Base-by-base conservation (phyloP, 2,113 vertebrate genomes). In the Ranitomeya imitator region DNA sequence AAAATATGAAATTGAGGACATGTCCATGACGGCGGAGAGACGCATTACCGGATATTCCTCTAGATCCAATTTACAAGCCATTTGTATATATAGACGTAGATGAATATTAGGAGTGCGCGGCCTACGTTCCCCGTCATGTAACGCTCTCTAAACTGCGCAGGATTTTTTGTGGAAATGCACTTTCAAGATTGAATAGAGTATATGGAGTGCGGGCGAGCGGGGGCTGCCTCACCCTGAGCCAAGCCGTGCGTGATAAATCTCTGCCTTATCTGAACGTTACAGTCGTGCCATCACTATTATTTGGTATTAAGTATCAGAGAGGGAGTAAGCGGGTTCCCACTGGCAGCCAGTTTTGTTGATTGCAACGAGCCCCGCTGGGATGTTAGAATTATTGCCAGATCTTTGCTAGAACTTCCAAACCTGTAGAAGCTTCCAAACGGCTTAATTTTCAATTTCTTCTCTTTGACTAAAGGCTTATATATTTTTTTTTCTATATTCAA, bases 241-340 rank as follows among this genome's bases (percentile, higher is more conserved):
- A 90, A 89, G 88, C 76, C 73, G 55, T 52, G 90, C 86, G 79
- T 90, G 90, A 90, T 90, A 88, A 91, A 90, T 91, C 90, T 88
- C 88, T 76, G 79, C 89, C 91, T 90, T 91, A 90, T 91, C 90
- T 90, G 89, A 90, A 91, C 87, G 87, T 89, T 83, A 77, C 90
- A 90, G 89, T 91, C 87, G 87, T 90, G 87, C 89, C 86, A 83
- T 88, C 76, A 86, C 88, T 90, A 91, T 91, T 90, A 91, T 90
- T 89, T 88, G 90, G 88, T 89, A 90, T 90, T 91, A 90, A 90
- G 87, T 87, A 86, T 88, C 63, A 77, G 87, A 78, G 81, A 85
- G 89, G 89, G 90, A 86, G 86, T 90, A 78, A 85, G 83, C 86
- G 55, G 87, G 87, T 85, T 88, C 87, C 85, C 77, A 88, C 90